Evolutionary conservation across 2,113 vertebrate genomes (phyloP).

Genomic region (Ammospiza nelsoni): DNA sequence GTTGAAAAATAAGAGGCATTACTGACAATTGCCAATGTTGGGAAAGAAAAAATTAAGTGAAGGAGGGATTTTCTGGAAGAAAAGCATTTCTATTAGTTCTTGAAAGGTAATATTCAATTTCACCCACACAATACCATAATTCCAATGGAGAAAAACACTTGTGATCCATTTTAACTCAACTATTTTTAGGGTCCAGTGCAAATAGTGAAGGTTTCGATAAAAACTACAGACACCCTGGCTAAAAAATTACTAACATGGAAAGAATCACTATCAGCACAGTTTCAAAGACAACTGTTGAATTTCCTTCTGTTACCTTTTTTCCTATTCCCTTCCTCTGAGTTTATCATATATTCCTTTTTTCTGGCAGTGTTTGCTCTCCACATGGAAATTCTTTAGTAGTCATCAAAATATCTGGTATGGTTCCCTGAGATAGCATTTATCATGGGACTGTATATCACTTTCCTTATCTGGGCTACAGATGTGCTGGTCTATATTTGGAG

Average conservation of each 20-base stretch:
- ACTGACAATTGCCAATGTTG: neutral
- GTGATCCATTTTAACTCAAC: neutral
- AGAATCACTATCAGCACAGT: neutral
- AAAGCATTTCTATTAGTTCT: neutral
- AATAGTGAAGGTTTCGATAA: neutral
- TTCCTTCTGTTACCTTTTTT: neutral
- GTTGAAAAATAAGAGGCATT: neutral
- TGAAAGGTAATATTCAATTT: neutral
- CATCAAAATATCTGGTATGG: constrained; percentile 27
- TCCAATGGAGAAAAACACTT: neutral
- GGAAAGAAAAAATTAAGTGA: neutral
- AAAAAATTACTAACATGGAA: neutral
- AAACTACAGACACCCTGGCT: neutral
- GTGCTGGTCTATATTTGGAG: neutral
- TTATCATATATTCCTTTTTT: neutral
- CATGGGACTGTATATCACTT: neutral
- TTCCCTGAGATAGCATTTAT: constrained; percentile 31
- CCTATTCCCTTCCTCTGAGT: neutral
- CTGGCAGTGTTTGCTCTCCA: neutral
- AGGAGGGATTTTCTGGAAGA: neutral
- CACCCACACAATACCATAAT: neutral
- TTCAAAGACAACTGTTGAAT: constrained; percentile 14
- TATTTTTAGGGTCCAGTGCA: neutral
- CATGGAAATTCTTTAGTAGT: constrained; percentile 14
- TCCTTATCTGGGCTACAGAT: constrained; percentile 44